These are phyloP conservation scores for Sepioteuthis lessoniana DNA, from an alignment of 2,888 invertebrate genomes.

Conservation along the genomic window DNA sequence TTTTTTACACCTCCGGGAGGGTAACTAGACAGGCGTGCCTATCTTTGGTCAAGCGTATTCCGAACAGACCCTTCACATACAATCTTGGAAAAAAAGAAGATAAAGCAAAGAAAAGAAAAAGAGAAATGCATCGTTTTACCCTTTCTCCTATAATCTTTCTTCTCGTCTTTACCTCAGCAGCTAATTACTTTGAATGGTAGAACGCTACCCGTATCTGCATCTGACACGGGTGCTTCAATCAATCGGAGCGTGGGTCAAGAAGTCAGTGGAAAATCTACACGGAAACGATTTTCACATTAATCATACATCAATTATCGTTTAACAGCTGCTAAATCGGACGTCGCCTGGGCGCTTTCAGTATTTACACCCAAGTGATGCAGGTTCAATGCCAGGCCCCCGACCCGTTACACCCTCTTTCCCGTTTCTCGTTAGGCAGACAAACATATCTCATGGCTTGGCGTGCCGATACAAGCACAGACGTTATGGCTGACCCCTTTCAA, in stretches of 20 bases:
- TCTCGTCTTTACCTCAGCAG: too few relatives aligned
- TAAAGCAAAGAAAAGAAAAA: too few relatives aligned
- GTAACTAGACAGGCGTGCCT: too few relatives aligned
- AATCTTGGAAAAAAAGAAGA: too few relatives aligned
- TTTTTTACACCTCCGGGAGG: too few relatives aligned
- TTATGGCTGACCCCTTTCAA: neutral
- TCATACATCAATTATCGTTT: conserved; percentile 20
- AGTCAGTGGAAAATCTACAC: neutral
- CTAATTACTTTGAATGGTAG: too few relatives aligned
- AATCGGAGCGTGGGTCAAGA: neutral
- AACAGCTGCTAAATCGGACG: conserved; percentile 33
- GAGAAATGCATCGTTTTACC: too few relatives aligned
- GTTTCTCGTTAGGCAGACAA: neutral
- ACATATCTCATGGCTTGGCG: neutral
- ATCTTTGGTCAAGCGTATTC: too few relatives aligned
- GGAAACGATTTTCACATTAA: neutral
- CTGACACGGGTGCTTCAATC: neutral
- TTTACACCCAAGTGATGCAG: conserved; percentile 5
- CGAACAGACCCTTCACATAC: too few relatives aligned
- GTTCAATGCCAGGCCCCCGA: neutral
- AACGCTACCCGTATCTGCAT: neutral
- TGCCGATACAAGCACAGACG: neutral
- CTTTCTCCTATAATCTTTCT: too few relatives aligned
- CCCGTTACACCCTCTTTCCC: neutral
- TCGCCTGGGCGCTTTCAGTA: neutral